Base-by-base conservation (phyloP, 2,113 vertebrate genomes). In the Nothobranchius kuhntae region DNA sequence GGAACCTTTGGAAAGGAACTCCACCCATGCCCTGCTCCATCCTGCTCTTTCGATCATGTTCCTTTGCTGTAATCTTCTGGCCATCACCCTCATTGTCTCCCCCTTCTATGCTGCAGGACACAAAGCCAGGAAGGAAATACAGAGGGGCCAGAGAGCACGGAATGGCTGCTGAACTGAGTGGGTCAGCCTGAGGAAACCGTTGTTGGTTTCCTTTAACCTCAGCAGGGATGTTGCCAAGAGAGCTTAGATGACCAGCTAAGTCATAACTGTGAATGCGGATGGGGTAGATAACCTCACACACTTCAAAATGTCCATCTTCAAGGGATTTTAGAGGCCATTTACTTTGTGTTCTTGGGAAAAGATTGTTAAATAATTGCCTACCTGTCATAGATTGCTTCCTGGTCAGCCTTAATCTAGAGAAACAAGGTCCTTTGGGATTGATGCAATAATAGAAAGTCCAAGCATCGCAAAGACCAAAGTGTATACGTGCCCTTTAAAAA, bases 51-150 rank as follows among this genome's bases (percentile, higher is more conserved):
- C 77, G 63, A 80, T 81, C 73, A 55, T 63, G 51, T 69, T 68
- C 60, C 60, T 84, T 65, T 46, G 59, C 76, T 52, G 69, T 82
- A 81, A 87, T 89, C 81, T 72, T 71, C 75, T 36, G 59, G 68
- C 63, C 76, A 81, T 85, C 74, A 47, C 64, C 61, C 71, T 65
- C 56, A 56, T 53, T 12, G 6, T 14, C 73, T 14, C 38, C 36
- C 57, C 47, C 56, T 21, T 4, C 62, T 57, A 35, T 64, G 46
- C 56, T 26, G 13, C 71, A 70, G 77, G 69, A 89, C 83, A 89
- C 90, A 91, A 90, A 90, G 81, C 77, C 85, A 85, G 90, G 90
- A 91, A 91, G 89, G 89, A 91, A 91, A 78, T 36, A 24, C 42
- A 57, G 67, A 73, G 21, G 44, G 46, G 51, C 62, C 68, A 46